Conservation (phyloP, 2,888 invertebrate species). For the Anthrax anthrax region DNA sequence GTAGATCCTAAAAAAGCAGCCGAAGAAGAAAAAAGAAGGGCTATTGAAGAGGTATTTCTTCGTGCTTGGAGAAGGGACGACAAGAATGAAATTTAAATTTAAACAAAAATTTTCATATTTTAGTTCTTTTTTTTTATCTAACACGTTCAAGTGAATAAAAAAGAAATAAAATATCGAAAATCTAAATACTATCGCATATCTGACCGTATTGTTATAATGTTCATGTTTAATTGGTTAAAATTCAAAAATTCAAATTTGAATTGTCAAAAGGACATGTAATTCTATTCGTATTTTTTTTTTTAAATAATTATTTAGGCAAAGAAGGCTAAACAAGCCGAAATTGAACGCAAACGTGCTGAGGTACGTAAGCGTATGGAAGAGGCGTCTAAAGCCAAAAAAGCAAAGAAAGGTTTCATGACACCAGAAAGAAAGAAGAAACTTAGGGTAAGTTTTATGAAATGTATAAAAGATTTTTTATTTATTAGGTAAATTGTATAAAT, state of each 20-base stretch:
- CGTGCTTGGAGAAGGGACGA: not conserved
- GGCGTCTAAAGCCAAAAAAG: slow-evolving; percentile 96
- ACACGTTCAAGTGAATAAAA: too few relatives aligned
- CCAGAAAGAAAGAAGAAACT: slow-evolving; percentile 99
- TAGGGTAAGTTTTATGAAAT: slow-evolving; percentile 54
- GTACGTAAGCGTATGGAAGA: slow-evolving; percentile 98
- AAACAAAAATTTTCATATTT: too few relatives aligned
- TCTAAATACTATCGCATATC: too few relatives aligned
- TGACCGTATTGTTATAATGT: too few relatives aligned
- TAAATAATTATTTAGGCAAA: slow-evolving; percentile 75
- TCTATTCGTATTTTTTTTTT: too few relatives aligned
- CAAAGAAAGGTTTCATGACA: slow-evolving; percentile 99
- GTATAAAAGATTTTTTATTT: not conserved
- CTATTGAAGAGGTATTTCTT: not conserved
- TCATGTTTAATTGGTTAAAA: too few relatives aligned
- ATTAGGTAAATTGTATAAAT: not conserved
- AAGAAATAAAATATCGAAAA: too few relatives aligned
- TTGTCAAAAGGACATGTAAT: too few relatives aligned
- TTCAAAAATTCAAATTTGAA: too few relatives aligned
- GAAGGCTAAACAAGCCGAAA: slow-evolving; percentile 95
- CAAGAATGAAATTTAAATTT: too few relatives aligned
- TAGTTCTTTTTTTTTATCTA: too few relatives aligned
- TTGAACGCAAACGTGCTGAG: slow-evolving; percentile 97
- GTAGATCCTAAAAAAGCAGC: slow-evolving; percentile 9
- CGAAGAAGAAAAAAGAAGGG: not conserved